Percentiles rank a stretch among this genome's conserved stretches.
phyloP scores from a whole-genome alignment of 2,797 vertebrate genomes.

The Channallabes apus region DNA sequence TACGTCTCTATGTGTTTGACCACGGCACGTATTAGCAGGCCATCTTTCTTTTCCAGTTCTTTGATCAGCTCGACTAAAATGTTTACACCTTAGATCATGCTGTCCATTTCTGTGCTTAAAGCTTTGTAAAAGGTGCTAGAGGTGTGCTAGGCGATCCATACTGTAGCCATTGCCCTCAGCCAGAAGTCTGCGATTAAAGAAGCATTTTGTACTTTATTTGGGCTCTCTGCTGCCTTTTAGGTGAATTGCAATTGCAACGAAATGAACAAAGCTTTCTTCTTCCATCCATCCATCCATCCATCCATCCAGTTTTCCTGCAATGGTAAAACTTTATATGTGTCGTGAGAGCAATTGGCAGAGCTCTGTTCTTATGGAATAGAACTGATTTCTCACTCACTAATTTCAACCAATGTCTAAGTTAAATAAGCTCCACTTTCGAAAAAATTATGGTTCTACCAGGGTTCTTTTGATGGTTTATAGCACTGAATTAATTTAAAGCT shows the following conservation, averaged over 20 bases:
- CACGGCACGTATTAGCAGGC: background rate
- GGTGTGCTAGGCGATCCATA: background rate
- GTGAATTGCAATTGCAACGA: background rate
- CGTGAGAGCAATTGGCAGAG: background rate
- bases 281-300: background rate
- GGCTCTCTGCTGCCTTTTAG: background rate
- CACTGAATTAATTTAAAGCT: background rate
- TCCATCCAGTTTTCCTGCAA: background rate
- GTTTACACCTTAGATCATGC: slow-evolving; percentile 16
- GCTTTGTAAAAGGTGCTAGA: background rate
- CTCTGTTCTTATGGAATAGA: background rate
- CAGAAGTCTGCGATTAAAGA: background rate
- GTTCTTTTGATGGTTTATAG: background rate
- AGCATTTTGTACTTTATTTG: background rate
- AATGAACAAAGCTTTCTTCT: background rate
- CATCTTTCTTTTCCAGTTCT: slow-evolving; percentile 14
- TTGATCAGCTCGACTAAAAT: slow-evolving; percentile 19
- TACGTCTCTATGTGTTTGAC: slow-evolving; percentile 13
- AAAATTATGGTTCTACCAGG: background rate
- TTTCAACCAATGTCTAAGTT: background rate
- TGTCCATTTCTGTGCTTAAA: background rate
- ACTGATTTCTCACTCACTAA: background rate
- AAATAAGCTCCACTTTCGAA: background rate
- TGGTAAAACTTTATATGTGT: background rate
- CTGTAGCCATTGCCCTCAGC: background rate